Conservation (phyloP, 2,113 vertebrate species). For the Nothobranchius furzeri region DNA sequence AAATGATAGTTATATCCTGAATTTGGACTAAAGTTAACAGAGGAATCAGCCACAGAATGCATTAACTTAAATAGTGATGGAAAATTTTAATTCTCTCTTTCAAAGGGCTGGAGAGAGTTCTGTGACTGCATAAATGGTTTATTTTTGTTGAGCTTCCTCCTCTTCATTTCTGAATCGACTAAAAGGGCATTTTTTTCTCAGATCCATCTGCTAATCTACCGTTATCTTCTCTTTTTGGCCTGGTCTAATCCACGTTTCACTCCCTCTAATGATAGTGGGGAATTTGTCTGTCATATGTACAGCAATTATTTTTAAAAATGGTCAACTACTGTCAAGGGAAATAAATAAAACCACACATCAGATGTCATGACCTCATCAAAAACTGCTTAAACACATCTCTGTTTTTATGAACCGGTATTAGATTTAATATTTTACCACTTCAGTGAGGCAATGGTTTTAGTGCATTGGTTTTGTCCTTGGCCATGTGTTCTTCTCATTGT, state of each 20-base stretch:
- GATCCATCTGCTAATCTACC: slow-evolving; percentile 49
- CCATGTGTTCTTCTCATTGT: too few species aligned
- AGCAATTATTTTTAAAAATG: slow-evolving; percentile 13
- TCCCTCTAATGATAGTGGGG: slow-evolving; percentile 32
- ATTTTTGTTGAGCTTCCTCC: slow-evolving; percentile 12
- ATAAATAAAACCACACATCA: slow-evolving; percentile 14
- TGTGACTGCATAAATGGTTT: slow-evolving; percentile 13
- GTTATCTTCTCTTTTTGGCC: slow-evolving; percentile 21
- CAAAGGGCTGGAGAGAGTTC: background rate
- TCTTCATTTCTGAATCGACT: slow-evolving; percentile 39
- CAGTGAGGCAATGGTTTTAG: too few species aligned
- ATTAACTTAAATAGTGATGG: slow-evolving; percentile 1
- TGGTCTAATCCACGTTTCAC: slow-evolving; percentile 25
- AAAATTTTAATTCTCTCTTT: background rate
- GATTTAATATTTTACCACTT: too few species aligned
- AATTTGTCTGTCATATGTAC: slow-evolving; percentile 18
- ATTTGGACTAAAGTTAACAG: slow-evolving; percentile 28
- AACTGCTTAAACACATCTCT: background rate
- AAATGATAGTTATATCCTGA: slow-evolving; percentile 11
- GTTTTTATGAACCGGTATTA: too few species aligned
- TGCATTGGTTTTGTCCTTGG: too few species aligned
- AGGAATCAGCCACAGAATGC: slow-evolving; percentile 7
- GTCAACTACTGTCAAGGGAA: slow-evolving; percentile 12
- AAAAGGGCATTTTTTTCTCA: slow-evolving; percentile 38
- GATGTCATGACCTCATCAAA: background rate